Base-by-base conservation (phyloP, 1,140 invertebrate genomes). In the Drosophila parabipectinata region DNA sequence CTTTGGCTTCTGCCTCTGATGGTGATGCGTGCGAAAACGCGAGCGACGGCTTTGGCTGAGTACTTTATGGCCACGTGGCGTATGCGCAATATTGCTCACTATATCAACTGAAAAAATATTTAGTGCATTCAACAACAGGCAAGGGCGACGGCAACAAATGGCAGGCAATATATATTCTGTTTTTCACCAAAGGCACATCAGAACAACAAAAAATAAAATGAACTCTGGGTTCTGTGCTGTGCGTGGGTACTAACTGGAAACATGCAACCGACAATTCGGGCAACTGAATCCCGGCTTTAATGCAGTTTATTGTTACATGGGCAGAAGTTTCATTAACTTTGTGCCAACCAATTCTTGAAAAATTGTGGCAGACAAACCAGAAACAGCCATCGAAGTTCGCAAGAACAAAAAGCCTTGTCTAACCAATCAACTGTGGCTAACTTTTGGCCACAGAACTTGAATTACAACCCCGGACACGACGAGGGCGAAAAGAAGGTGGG, bases 351-450 rank as follows among this genome's bases (percentile, higher is more conserved):
- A 77, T 87, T 64, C 69, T 78, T 63, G 48, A 62, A 80, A 74
- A 84, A 85, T 84, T 18, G 68, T 58, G 48, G 47, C 52, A 54
- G 55, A 52, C 59, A 39, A 73, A 55, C 41, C 57, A 26, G 44
- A 54, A 59, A 60, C 63, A 68, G 60, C 45, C 59, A 64, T 62
- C 66, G 60, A 71, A 83, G 57, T 67, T 63, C 41, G 51, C 55
- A 60, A 45, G 51, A 71, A 53, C 50, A 55, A 64, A 59, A 74
- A 66, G 62, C 55, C 67, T 62, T 72, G 69, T 84, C 67, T 59
- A 87, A 88, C 83, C 84, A 88, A 87, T 87, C 82, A 87, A 87
- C 66, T 87, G 82, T 87, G 82, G 82, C 83, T 82, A 87, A 87
- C 83, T 88, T 77, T 76, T 87, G 83, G 72, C 82, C 82, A 88